phyloP scores from a whole-genome alignment of 2,888 invertebrate species.

The Lasioglossum zephyrum region DNA sequence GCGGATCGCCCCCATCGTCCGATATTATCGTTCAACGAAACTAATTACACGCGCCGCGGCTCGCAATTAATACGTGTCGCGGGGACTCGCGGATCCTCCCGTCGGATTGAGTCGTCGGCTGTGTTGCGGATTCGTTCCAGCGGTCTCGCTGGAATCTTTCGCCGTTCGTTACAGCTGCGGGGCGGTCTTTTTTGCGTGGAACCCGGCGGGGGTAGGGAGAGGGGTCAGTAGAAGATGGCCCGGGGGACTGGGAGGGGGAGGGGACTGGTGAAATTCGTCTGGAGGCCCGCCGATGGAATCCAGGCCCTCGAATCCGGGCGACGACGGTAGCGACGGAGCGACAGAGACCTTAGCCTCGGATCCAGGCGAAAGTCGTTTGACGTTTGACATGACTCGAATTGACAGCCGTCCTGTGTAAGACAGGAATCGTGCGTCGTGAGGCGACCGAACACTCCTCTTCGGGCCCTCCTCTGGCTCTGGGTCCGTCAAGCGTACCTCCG shows the following conservation, averaged over 20 bases:
- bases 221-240: neutral
- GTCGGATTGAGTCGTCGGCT: constrained; percentile 58
- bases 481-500: constrained; percentile 30
- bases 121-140: constrained; percentile 51
- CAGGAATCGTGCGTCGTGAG: constrained; percentile 68
- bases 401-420: constrained; percentile 75
- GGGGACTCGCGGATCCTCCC: constrained; percentile 38
- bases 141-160: constrained; percentile 13
- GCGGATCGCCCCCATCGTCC: constrained; percentile 27
- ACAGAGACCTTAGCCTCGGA: constrained; percentile 44
- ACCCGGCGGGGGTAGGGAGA: neutral
- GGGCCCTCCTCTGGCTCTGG: constrained; percentile 15
- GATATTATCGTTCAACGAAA: constrained; percentile 48
- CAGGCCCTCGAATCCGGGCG: constrained; percentile 19
- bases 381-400: constrained; percentile 74
- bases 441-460: constrained; percentile 47
- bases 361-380: constrained; percentile 69
- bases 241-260: neutral
- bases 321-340: constrained; percentile 37
- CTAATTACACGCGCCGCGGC: constrained; percentile 48
- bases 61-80: constrained; percentile 54
- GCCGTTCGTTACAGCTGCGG: constrained; percentile 40
- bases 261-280: constrained; percentile 52
- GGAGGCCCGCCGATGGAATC: constrained; percentile 48
- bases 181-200: constrained; percentile 42